Percentiles rank a stretch among this genome's conserved stretches.
These are phyloP conservation scores for Pithys albifrons DNA, from an alignment of 2,113 vertebrate genomes.

Conservation along the genomic window DNA sequence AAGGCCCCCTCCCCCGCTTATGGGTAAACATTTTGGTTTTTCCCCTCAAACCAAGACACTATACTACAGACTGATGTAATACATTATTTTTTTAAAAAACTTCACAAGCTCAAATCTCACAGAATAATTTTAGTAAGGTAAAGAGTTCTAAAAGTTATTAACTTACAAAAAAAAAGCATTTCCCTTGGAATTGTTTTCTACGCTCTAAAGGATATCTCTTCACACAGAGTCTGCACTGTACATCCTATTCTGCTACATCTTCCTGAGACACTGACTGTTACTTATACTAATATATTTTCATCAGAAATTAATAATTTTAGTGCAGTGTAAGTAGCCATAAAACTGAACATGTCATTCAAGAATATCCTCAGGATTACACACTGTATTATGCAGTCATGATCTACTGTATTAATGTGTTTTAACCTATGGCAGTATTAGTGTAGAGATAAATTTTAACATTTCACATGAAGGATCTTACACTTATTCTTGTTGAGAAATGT, in stretches of 20 bases:
- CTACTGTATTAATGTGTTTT: slow-evolving; percentile 51
- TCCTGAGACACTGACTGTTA: not conserved
- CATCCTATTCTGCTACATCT: not conserved
- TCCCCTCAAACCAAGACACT: no score
- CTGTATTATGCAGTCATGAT: slow-evolving; percentile 47
- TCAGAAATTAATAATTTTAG: slow-evolving; percentile 34
- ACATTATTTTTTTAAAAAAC: not conserved
- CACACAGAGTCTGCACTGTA: not conserved
- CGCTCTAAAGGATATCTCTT: not conserved
- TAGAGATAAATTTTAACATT: slow-evolving; percentile 4
- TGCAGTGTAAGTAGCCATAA: not conserved
- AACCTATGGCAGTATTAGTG: slow-evolving; percentile 62
- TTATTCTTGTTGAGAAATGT: not conserved
- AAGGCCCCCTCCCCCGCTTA: no score
- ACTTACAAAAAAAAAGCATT: not conserved
- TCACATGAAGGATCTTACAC: slow-evolving; percentile 11
- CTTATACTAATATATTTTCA: slow-evolving; percentile 21
- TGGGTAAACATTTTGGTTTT: no score
- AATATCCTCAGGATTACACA: slow-evolving; percentile 44
- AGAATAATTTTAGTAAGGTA: not conserved
- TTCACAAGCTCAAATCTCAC: accelerated
- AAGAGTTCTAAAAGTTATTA: not conserved
- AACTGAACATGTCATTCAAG: slow-evolving; percentile 30
- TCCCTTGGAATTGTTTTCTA: accelerated
- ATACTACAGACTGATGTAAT: not conserved